Conservation (phyloP, 2,888 invertebrate genomes). For the Capitulum mitella region DNA sequence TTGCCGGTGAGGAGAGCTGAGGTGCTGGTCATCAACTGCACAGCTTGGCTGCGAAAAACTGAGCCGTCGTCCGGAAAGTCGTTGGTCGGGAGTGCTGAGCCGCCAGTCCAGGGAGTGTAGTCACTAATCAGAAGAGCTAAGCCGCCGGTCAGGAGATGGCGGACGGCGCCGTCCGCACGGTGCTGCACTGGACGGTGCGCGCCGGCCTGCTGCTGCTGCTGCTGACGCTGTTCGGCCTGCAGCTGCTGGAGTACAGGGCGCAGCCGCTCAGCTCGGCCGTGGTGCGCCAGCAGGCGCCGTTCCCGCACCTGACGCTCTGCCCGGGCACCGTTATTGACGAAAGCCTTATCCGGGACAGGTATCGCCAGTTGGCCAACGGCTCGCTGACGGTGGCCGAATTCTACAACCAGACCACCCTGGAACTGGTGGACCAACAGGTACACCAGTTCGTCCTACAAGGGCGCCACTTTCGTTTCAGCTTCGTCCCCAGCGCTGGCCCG, state of each 20-base stretch:
- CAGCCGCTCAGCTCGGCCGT: background rate
- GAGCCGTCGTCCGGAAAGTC: no score
- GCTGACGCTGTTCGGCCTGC: background rate
- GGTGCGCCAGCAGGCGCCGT: background rate
- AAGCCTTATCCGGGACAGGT: background rate
- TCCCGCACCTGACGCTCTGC: background rate
- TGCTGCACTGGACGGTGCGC: conserved; percentile 32
- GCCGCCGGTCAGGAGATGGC: no score
- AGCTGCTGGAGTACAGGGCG: background rate
- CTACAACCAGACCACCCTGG: background rate
- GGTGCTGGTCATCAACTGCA: no score
- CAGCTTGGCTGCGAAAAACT: no score
- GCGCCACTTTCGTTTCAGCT: background rate
- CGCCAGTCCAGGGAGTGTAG: no score
- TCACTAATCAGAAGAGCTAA: no score
- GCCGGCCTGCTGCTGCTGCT: conserved; percentile 28
- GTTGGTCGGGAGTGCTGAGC: no score
- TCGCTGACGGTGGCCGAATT: background rate
- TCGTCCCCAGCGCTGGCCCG: background rate
- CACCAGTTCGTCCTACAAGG: no score
- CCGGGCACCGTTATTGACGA: background rate
- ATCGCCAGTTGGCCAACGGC: background rate
- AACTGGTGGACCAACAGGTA: background rate
- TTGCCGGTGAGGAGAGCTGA: no score
- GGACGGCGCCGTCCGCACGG: conserved; percentile 29